Conservation (phyloP, 2,797 vertebrate genomes). For the Catharus ustulatus region DNA sequence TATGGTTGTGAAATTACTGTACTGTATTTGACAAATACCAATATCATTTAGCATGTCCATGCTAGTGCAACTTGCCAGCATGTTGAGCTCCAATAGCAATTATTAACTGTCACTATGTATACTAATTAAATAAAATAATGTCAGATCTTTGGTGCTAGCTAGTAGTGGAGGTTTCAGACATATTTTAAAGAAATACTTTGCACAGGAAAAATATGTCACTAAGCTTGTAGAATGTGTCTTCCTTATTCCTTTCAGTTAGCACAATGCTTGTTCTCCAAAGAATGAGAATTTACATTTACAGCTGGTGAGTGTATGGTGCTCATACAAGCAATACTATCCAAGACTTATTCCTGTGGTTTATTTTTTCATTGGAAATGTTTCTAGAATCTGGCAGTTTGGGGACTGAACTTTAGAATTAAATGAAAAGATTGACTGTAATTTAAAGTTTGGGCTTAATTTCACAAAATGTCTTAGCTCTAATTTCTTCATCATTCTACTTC, state of each 20-base stretch:
- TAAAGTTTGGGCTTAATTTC: background rate
- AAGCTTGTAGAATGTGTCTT: background rate
- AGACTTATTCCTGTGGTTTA: background rate
- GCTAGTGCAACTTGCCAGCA: background rate
- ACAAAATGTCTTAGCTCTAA: background rate
- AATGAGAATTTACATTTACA: background rate
- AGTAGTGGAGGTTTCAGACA: background rate
- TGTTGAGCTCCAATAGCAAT: background rate
- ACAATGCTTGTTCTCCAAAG: background rate
- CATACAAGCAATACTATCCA: background rate
- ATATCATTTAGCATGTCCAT: background rate
- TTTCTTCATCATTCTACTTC: background rate
- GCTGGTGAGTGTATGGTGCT: background rate
- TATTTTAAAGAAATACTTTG: background rate
- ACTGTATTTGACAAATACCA: background rate
- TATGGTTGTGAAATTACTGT: too few species aligned
- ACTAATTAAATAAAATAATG: background rate
- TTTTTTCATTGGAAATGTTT: background rate
- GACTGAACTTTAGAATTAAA: background rate
- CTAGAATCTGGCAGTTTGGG: background rate
- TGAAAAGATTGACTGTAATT: background rate
- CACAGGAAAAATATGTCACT: background rate
- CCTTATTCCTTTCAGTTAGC: background rate
- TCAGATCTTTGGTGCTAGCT: background rate
- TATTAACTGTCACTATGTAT: background rate